Conservation (phyloP, 2,888 invertebrate genomes). For the Sycophila texana region DNA sequence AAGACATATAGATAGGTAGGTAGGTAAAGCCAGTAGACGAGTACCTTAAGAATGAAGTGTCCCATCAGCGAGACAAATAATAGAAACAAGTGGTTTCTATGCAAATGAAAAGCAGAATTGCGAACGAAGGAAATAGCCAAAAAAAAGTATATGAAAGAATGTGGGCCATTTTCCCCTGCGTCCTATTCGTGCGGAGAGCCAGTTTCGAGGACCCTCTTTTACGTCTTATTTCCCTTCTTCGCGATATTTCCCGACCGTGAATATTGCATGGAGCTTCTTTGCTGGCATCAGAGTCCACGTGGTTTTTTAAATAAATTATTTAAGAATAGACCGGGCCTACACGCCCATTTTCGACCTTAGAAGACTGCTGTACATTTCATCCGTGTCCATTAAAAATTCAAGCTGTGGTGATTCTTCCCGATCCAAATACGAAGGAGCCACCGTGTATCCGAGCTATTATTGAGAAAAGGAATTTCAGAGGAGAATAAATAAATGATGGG, state of each 20-base stretch:
- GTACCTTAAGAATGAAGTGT: too few species aligned
- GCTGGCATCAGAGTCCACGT: constrained; percentile 1
- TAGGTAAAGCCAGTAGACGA: too few species aligned
- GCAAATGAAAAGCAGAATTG: not conserved
- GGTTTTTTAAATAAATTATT: constrained; percentile 52
- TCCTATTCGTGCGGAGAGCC: not conserved
- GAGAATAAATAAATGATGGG: not conserved
- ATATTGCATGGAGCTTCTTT: constrained; percentile 32
- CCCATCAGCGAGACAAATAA: not conserved
- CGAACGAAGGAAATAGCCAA: not conserved
- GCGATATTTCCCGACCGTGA: constrained; percentile 25
- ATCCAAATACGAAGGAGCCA: not conserved
- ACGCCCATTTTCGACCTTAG: constrained; percentile 34
- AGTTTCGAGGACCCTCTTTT: not conserved
- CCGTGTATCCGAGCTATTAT: constrained; percentile 16
- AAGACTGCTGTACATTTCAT: constrained; percentile 18
- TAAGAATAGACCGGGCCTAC: constrained; percentile 13
- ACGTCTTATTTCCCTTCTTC: constrained; percentile 6
- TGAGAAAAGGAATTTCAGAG: constrained; percentile 35
- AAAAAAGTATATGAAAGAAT: not conserved
- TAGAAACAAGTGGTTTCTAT: constrained; percentile 21
- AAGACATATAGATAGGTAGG: too few species aligned
- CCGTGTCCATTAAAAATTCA: constrained; percentile 36
- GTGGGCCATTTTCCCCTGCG: not conserved
- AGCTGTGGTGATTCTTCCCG: constrained; percentile 8